Evolutionary conservation across 2,888 invertebrate species (phyloP), one percentile per base, ranked within the genome.

Genomic region (Trimorus sp.): DNA sequence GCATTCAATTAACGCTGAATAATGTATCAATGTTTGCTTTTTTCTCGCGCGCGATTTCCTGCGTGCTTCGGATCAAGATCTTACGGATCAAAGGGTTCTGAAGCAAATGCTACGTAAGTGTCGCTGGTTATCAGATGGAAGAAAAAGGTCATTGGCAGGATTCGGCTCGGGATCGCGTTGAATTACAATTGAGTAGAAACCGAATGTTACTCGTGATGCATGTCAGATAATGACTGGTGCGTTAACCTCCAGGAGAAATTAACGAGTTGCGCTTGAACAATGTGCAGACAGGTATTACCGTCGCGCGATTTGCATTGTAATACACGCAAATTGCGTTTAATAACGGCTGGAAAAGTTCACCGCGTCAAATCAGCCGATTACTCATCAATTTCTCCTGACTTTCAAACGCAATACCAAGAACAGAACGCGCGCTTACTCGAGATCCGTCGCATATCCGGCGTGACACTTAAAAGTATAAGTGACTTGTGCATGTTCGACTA

Each of bases 381-480:
- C 68, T 62, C 79, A 79, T 79, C 79, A 79, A 73, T 79, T 79
- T 79, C 79, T 79, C 79, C 40, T 37, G 62, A 73, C 79, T 79
- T 79, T 79, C 73, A 62, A 79, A 79, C 15, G 78, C 60, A 42
- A 40, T 15, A 48, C 54, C 15, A 38, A 26, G 26, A 26, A 26
- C 26, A 4, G 26, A 26, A 26, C 26, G 26, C 26, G 26, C 4
- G 48, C 60, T 60, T 79, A 62, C 37, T 66, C 26, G 14, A 42
- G 69, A 69, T 40, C 49, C 62, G 48, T 54, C 51, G 54, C 16
- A 60, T 68, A 65, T 65, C 11, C 66, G 66, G 49, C 73, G 66
- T 79, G 68, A 78, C 78, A 78, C 51, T 65, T 70, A 78, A 79
- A 79, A 79, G 79, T 79, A 79, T 73, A 71, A 78, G 78, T 78